A percentile compares a stretch with the other conserved stretches of the same genome.
Conservation (phyloP, 2,113 vertebrate genomes). For the Actenoides hombroni region DNA sequence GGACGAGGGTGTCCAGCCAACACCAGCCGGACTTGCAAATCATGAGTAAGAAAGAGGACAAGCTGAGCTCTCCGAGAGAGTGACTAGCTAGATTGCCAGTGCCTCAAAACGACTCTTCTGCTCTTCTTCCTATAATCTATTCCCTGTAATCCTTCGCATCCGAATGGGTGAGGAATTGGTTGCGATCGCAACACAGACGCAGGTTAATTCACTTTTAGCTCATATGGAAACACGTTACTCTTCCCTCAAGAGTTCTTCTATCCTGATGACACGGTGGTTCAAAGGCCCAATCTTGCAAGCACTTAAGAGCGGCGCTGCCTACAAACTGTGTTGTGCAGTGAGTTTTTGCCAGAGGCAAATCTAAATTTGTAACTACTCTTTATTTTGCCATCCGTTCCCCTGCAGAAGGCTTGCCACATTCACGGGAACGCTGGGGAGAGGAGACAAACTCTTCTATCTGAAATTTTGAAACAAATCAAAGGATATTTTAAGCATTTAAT, state of each 20-base stretch:
- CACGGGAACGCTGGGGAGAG: not conserved
- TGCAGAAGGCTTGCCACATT: not conserved
- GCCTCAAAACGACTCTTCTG: not conserved
- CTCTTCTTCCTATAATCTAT: not conserved
- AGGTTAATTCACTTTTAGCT: not conserved
- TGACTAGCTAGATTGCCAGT: not conserved
- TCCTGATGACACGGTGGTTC: not conserved
- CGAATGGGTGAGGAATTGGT: not conserved
- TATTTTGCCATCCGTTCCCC: not conserved
- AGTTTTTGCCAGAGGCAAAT: not conserved
- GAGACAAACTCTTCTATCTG: not conserved
- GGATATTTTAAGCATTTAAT: not conserved
- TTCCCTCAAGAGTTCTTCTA: not conserved
- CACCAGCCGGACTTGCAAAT: not conserved
- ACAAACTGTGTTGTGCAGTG: accelerated
- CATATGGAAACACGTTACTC: not conserved
- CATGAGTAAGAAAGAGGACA: not conserved
- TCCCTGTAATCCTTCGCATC: not conserved
- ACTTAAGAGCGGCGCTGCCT: not conserved
- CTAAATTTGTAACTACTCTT: not conserved
- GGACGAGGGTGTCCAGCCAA: not conserved
- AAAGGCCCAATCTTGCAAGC: not conserved
- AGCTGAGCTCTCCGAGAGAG: not conserved
- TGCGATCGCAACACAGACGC: not conserved
- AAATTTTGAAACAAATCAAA: not conserved